Evolutionary conservation across 2,113 vertebrate species (phyloP), one percentile per base, ranked within the genome.

Genomic region (Malurus cyaneus): DNA sequence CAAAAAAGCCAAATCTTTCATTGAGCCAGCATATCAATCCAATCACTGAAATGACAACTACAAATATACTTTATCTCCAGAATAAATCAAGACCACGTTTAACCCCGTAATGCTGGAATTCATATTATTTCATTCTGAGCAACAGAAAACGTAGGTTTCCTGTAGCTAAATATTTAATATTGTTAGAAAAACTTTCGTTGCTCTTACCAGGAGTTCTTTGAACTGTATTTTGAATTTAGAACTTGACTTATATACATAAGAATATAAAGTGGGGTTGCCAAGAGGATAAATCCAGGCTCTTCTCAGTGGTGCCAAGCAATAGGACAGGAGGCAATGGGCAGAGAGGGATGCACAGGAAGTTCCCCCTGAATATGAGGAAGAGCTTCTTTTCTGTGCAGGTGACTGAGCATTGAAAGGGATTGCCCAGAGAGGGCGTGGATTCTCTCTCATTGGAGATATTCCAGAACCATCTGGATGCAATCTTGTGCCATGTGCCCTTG

Each of bases 371-470:
- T 18, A 36, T 39, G 11, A 36, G 21, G 11, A 53, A 61, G 18
- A 61, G 11, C 7, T 31, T 57, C 7, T 44, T 60, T 11, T 16
- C 39, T 36, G 6, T 36, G 32, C 18, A 32, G 46, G 7, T 26
- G 32, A 39, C 23, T 0, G 0, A 21, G 9, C 17, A 31, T 11
- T 36, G 26, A 1, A 60, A 67, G 23, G 52, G 11, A 23, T 23
- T 67, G 32, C 3, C 46, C 14, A 15, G 53, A 24, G 15, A 61
- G 14, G 9, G 2, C 60, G 26, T 60, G 8, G 25, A 39, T 5
- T 53, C 6, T 61, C 64, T 10, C 32, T 53, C 18, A 13, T n/a
- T 53, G 28, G 39, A 61, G 23, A 53, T 46, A 28, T 32, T 69
- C 39, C 26, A 36, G 72, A 60, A 19, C 18, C 0, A 1, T 46